Evolutionary conservation across 2,888 invertebrate genomes (phyloP).

Genomic region (Cryptocephalus moraei): DNA sequence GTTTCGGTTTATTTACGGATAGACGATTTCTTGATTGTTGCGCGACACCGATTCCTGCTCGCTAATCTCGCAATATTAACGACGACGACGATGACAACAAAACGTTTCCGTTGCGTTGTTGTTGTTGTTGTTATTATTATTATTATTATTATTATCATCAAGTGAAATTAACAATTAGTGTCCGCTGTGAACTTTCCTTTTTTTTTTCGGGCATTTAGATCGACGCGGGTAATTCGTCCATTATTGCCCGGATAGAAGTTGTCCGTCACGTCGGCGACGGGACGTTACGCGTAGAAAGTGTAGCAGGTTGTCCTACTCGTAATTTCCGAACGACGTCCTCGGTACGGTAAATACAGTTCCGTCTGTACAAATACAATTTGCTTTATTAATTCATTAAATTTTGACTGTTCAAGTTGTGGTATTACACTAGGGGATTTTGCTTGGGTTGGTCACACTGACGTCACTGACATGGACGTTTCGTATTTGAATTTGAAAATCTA

Average conservation of each 20-base stretch:
- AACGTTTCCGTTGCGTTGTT: background rate
- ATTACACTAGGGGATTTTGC: too few species aligned
- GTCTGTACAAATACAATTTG: too few species aligned
- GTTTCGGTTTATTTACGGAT: conserved; percentile 5
- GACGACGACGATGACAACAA: background rate
- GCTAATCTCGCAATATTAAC: too few species aligned
- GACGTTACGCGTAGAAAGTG: conserved; percentile 1
- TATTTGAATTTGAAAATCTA: too few species aligned
- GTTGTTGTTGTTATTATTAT: too few species aligned
- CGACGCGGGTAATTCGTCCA: background rate
- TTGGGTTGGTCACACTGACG: too few species aligned
- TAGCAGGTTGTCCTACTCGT: background rate
- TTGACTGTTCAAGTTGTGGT: too few species aligned
- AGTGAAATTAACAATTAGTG: conserved; percentile 1
- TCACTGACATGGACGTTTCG: too few species aligned
- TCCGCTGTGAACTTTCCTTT: conserved; percentile 1
- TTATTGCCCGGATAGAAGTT: background rate
- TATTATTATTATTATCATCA: too few species aligned
- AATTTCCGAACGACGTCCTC: too few species aligned
- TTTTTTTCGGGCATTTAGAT: background rate
- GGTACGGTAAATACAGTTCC: too few species aligned
- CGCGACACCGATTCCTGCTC: background rate
- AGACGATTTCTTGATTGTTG: conserved; percentile 1
- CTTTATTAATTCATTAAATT: too few species aligned
- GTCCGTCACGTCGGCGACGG: background rate